Evolutionary conservation across 2,888 invertebrate species (phyloP).

Genomic region (Apodemia mormo): DNA sequence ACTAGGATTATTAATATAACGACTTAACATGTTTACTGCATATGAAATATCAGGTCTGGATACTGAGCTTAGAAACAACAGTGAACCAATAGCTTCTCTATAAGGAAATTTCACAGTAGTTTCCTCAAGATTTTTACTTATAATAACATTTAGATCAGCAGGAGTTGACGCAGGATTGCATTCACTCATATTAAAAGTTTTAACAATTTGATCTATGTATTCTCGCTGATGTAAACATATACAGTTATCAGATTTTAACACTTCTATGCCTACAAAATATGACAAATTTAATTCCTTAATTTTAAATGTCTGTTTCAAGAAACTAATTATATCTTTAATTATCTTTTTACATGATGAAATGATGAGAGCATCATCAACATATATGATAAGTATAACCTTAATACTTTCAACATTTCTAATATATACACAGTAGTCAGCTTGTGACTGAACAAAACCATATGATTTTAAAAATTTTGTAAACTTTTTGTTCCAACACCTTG

Average conservation of each 20-base stretch:
- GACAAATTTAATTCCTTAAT: no score
- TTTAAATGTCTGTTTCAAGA: no score
- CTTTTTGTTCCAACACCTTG: no score
- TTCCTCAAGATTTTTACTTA: conserved; percentile 28
- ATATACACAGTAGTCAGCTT: no score
- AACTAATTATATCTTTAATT: no score
- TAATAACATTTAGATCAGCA: conserved; percentile 31
- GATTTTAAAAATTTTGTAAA: no score
- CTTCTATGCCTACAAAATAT: no score
- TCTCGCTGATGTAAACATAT: conserved; percentile 28
- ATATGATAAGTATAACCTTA: no score
- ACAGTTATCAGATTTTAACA: conserved; percentile 23
- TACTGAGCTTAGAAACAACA: conserved; percentile 34
- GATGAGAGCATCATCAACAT: no score
- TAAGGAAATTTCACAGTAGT: conserved; percentile 29
- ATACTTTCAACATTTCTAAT: no score
- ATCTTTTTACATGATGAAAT: no score
- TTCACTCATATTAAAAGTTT: conserved; percentile 32
- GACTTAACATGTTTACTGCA: conserved; percentile 28
- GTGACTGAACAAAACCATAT: no score
- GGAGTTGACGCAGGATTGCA: conserved; percentile 23
- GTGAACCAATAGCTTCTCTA: conserved; percentile 33
- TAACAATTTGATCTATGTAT: conserved; percentile 28
- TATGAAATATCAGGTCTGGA: conserved; percentile 32
- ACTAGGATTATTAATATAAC: conserved; percentile 30